Percentiles rank a stretch among this genome's conserved stretches.
phyloP scores from a whole-genome alignment of 2,797 vertebrate genomes.

The Lophius americanus region DNA sequence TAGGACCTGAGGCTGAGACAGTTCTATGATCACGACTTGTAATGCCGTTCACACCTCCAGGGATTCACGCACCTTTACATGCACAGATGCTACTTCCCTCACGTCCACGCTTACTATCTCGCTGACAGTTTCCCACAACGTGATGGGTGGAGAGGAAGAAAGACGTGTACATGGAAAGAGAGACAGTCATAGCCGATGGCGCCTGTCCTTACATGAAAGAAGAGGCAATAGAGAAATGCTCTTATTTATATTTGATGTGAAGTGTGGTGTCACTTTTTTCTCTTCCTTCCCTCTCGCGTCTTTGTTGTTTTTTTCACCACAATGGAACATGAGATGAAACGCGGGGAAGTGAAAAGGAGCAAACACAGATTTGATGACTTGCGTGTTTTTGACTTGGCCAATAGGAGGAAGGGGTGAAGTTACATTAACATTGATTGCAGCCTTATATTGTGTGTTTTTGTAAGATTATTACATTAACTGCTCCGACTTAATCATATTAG shows the following conservation, averaged over 20 bases:
- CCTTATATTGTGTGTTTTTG: slow-evolving; percentile 75
- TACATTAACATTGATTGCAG: slow-evolving; percentile 80
- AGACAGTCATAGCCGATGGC: not conserved
- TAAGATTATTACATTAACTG: slow-evolving; percentile 81
- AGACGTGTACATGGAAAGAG: slow-evolving; percentile 4
- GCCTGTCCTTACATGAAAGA: slow-evolving; percentile 14
- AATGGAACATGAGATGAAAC: not conserved
- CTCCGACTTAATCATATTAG: slow-evolving; percentile 76
- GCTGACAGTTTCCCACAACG: slow-evolving; percentile 44
- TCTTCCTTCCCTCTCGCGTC: not conserved
- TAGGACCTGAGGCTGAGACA: slow-evolving; percentile 36
- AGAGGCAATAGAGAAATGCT: slow-evolving; percentile 22
- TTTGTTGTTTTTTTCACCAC: slow-evolving; percentile 23
- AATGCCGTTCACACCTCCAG: slow-evolving; percentile 54
- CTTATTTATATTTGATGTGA: slow-evolving; percentile 31
- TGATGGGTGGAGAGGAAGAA: slow-evolving; percentile 31
- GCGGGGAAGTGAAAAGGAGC: slow-evolving; percentile 38
- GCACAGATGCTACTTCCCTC: slow-evolving; percentile 37
- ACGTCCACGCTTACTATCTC: slow-evolving; percentile 31
- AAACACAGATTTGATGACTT: slow-evolving; percentile 62
- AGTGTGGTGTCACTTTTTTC: not conserved
- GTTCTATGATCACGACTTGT: slow-evolving; percentile 55
- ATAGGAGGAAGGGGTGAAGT: slow-evolving; percentile 51
- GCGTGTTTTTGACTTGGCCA: slow-evolving; percentile 54
- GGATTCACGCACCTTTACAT: slow-evolving; percentile 35